Conservation (phyloP, 2,113 vertebrate genomes). For the Anguilla japonica region DNA sequence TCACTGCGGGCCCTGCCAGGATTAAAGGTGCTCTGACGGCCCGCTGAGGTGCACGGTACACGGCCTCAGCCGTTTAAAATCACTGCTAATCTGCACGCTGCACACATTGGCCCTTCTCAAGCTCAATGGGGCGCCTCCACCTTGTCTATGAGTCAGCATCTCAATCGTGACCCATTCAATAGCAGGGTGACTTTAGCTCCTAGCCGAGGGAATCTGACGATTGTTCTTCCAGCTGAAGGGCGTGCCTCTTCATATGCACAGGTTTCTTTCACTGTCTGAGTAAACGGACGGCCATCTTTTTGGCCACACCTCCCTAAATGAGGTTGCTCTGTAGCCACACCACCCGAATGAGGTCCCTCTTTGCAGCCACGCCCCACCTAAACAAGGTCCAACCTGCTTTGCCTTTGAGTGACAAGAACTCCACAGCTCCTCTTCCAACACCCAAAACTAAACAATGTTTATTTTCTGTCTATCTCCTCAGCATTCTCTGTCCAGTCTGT, state of each 20-base stretch:
- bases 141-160: too few relatives aligned
- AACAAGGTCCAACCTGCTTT: conserved; percentile 15
- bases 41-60: too few relatives aligned
- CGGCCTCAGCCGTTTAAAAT: background rate
- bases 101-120: too few relatives aligned
- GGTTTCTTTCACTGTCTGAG: conserved; percentile 65
- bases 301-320: background rate
- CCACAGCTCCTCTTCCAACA: conserved; percentile 70
- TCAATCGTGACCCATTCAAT: conserved; percentile 26
- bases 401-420: conserved; percentile 58
- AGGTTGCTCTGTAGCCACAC: too few relatives aligned
- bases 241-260: conserved; percentile 70
- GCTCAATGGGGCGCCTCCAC: too few relatives aligned
- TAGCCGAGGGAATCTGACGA: conserved; percentile 69
- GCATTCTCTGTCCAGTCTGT: conserved; percentile 14
- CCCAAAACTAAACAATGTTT: conserved; percentile 50
- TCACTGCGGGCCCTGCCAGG: background rate
- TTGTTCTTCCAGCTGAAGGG: conserved; percentile 74
- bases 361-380: background rate
- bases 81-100: background rate
- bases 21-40: too few relatives aligned
- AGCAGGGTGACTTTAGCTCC: conserved; percentile 65
- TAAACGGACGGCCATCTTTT: conserved; percentile 59
- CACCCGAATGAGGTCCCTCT: conserved; percentile 36
- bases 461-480: conserved; percentile 31